Base-by-base conservation (phyloP, 2,797 vertebrate species). In the Triplophysa yarkandensis region DNA sequence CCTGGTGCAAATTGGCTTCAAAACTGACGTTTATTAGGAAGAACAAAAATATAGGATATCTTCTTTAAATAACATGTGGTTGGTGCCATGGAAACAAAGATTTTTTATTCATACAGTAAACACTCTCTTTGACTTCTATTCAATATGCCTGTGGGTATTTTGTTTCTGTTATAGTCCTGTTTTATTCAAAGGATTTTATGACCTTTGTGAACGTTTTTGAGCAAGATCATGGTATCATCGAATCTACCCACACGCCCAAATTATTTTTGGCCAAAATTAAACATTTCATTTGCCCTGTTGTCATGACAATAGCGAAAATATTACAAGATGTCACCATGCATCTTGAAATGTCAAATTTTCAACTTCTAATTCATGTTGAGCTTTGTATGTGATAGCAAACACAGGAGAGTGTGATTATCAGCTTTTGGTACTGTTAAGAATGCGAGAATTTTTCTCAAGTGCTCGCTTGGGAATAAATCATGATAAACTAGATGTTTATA, bases 221-320 rank as follows among this genome's bases (percentile, higher is more conserved):
- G 39, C 36, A 17, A 72, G 21, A 32, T 21, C 14, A 34, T 73
- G 58, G 19, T 23, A 30, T 61, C 60, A 61, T 27, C 63, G 30
- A 55, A 2, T 57, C 66, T 65, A 41, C 69, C 39, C 48, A 67
- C 48, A 71, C 50, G 66, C 28, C 43, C 48, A 69, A 52, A 60
- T 39, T 8, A 50, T 39, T 55, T 63, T 68, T 30, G 65, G 28
- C 54, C 62, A 48, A 62, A 79, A 68, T 63, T 71, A 43, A 4
- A 58, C 27, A 28, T 19, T 68, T 41, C 17, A 46, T 48, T 44
- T 68, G 50, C 41, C 27, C 43, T 52, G 52, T 82, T 72, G 57
- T 63, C 71, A 80, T 77, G 77, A 68, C 71, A 71, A 80, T 68
- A 39, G 27, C 57, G 65, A 17, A 68, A 64, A 60, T 21, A 57